A percentile compares a stretch with the other conserved stretches of the same genome.
phyloP scores from a whole-genome alignment of 1,140 invertebrate species.

The Drosophila ananassae region DNA sequence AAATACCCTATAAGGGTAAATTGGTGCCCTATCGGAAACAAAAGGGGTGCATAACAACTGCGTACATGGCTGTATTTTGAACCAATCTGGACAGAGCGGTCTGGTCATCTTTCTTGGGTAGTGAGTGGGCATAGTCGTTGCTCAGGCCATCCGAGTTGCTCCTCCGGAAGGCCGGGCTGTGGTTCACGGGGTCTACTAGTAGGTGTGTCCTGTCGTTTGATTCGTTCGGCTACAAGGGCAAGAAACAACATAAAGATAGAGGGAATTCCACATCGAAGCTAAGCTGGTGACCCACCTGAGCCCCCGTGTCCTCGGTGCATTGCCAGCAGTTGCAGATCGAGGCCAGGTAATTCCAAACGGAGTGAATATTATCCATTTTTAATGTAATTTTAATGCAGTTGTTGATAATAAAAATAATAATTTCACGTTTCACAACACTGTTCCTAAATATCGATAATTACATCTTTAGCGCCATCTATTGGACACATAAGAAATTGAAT shows the following conservation, averaged over 20 bases:
- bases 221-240: slow-evolving; percentile 81
- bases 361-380: slow-evolving; percentile 76
- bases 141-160: slow-evolving; percentile 88
- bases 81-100: slow-evolving; percentile 93
- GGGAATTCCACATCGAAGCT: neutral
- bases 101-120: slow-evolving; percentile 94
- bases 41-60: slow-evolving; percentile 42
- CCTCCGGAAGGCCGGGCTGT: slow-evolving; percentile 87
- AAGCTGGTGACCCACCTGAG: slow-evolving; percentile 83
- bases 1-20: neutral
- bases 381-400: too few species aligned
- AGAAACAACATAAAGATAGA: neutral
- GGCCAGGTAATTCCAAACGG: slow-evolving; percentile 70
- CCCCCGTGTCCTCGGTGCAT: slow-evolving; percentile 85
- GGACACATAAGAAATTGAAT: too few species aligned
- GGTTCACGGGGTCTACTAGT: slow-evolving; percentile 88
- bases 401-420: too few species aligned
- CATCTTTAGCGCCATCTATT: too few species aligned
- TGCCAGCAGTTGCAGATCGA: slow-evolving; percentile 77
- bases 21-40: neutral
- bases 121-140: slow-evolving; percentile 87
- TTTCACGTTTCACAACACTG: too few species aligned
- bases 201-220: slow-evolving; percentile 89
- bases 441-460: too few species aligned
- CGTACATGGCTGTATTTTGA: slow-evolving; percentile 94